These are phyloP conservation scores for Villa cingulata DNA, from an alignment of 2,888 invertebrate genomes.

Conservation along the genomic window DNA sequence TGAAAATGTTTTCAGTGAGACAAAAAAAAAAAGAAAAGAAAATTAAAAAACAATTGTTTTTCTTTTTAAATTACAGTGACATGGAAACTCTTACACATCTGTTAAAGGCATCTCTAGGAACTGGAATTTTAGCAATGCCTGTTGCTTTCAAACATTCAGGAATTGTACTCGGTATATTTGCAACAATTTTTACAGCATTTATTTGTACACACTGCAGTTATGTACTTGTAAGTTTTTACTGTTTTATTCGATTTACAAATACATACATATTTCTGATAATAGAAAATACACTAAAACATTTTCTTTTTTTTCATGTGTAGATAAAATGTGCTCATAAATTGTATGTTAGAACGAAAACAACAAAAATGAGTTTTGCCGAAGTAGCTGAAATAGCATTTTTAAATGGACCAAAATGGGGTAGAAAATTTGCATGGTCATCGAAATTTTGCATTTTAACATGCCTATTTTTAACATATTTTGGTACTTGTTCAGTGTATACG, in stretches of 20 bases:
- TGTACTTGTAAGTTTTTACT: conserved; percentile 51
- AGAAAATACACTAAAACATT: neutral
- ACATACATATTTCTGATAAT: neutral
- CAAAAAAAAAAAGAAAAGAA: neutral
- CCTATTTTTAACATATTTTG: conserved; percentile 83
- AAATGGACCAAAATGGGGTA: conserved; percentile 58
- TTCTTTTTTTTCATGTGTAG: conserved; percentile 35
- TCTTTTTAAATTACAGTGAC: conserved; percentile 47
- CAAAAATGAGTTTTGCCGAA: conserved; percentile 73
- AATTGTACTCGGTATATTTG: conserved; percentile 66
- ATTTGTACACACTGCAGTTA: conserved; percentile 93
- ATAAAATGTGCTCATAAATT: conserved; percentile 71
- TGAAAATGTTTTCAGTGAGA: neutral
- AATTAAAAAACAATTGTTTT: neutral
- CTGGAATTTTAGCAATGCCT: conserved; percentile 92
- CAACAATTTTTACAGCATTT: conserved; percentile 71
- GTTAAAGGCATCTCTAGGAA: conserved; percentile 89
- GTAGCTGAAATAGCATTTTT: conserved; percentile 68
- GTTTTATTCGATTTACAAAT: neutral
- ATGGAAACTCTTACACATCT: conserved; percentile 85
- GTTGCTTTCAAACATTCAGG: conserved; percentile 81
- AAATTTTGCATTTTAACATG: conserved; percentile 30
- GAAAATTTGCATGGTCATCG: conserved; percentile 43
- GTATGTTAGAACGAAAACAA: conserved; percentile 54
- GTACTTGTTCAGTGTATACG: conserved; percentile 94